A percentile compares a stretch with the other conserved stretches of the same genome.
phyloP scores from a whole-genome alignment of 2,797 vertebrate species.

The Mycteria americana region DNA sequence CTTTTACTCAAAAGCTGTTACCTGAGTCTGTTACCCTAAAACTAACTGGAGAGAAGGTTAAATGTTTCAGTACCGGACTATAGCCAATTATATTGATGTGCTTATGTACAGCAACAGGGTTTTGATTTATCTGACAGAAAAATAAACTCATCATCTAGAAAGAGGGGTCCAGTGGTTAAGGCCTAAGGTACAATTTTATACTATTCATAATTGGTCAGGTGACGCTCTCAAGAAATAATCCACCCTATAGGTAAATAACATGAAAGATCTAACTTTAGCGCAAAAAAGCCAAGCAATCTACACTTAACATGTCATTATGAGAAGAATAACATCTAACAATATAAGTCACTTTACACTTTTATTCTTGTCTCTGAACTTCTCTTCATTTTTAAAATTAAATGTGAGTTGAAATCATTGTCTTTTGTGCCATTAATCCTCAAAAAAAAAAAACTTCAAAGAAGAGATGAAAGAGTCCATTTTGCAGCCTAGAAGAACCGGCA shows the following conservation, averaged over 20 bases:
- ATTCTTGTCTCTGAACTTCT: not conserved
- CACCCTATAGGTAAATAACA: not conserved
- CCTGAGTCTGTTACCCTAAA: not conserved
- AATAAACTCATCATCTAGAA: not conserved
- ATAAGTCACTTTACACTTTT: not conserved
- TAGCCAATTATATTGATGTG: not conserved
- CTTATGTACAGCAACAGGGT: not conserved
- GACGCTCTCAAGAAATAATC: not conserved
- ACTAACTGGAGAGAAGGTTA: not conserved
- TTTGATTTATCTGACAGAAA: not conserved
- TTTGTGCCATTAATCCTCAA: not conserved
- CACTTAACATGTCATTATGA: not conserved
- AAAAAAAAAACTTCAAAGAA: not conserved
- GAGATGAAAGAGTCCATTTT: not conserved
- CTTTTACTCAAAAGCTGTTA: not conserved
- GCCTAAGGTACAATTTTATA: not conserved
- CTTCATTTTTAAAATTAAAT: not conserved
- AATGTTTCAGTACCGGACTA: not conserved
- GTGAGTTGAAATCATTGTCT: not conserved
- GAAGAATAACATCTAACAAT: not conserved
- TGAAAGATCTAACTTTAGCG: not conserved
- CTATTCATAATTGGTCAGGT: not conserved
- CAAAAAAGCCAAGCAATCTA: not conserved
- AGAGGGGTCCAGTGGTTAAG: not conserved
- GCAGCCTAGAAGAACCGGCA: not conserved